Evolutionary conservation across 2,888 invertebrate species (phyloP), one percentile per base, ranked within the genome.

Genomic region (Cyclophora albipunctata): DNA sequence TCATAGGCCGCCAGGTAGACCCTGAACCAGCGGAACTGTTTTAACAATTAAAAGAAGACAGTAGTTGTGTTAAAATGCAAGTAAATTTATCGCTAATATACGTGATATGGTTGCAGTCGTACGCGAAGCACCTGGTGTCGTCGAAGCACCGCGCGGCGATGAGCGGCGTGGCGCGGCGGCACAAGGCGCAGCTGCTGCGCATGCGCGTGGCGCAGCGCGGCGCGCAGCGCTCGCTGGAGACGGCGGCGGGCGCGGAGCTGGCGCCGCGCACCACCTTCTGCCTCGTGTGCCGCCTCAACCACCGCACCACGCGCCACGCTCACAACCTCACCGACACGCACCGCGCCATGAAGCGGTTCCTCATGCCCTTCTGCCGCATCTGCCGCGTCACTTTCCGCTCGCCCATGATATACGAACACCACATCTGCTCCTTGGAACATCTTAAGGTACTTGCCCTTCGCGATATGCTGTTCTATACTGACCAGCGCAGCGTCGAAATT

Each of bases 361-460:
- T 96, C 55, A 93, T 94, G 91, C 96, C 96, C 2, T 93, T 91
- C 78, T 96, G 96, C 69, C 92, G 93, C 66, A 90, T 93, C 46
- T 96, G 96, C 75, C 92, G 93, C 53, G 82, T 94, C 63, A 91
- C 93, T 42, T 95, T 95, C 83, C 93, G 94, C 64, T 94, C 95
- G 59, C 95, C 96, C 7, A 95, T 96, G 94, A 90, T 94, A 7
- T 96, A 93, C 75, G 95, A 96, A 73, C 93, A 93, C 56, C 96
- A 96, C 78, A 91, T 95, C 59, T 94, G 95, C 72, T 93, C 95
- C 0, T 81, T 95, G 59, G 94, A 94, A 53, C 96, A 96, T 68
- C 91, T 96, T 35, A 93, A 93, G 92, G 95, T 95, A 50, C 37
- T 40, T 42, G 6, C 40, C 20, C 20, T 20, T 20, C 20, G 20